phyloP scores from a whole-genome alignment of 2,797 vertebrate species.

The Enteromius thamalakanensis region DNA sequence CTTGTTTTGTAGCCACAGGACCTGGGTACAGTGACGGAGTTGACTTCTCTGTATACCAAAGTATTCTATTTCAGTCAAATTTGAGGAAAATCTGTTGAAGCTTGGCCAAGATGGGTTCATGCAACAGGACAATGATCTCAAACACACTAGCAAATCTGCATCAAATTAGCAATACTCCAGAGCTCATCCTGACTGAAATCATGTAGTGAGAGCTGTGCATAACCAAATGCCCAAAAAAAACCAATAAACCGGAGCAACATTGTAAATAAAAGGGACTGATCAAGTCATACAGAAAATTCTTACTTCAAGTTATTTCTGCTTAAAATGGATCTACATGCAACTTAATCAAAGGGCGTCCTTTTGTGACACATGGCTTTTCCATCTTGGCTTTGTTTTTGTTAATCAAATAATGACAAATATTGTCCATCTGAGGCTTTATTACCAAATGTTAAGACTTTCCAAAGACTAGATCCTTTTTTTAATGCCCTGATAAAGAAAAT shows the following conservation, averaged over 20 bases:
- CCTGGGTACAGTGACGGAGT: not conserved
- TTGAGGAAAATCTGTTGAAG: not conserved
- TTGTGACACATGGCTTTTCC: too few relatives aligned
- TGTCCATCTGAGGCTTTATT: not conserved
- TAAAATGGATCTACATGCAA: not conserved
- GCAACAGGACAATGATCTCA: not conserved
- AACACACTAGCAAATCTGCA: not conserved
- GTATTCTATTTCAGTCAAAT: not conserved
- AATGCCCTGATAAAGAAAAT: too few relatives aligned
- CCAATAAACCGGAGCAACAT: not conserved
- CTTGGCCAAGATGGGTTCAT: not conserved
- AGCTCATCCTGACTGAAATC: not conserved
- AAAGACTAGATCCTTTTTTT: not conserved
- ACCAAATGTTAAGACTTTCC: not conserved
- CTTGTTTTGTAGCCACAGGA: not conserved
- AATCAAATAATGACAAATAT: not conserved
- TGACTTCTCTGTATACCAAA: not conserved
- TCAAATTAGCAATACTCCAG: not conserved
- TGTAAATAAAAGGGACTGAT: too few relatives aligned
- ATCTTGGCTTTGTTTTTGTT: too few relatives aligned
- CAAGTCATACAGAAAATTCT: not conserved
- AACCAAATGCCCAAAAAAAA: not conserved
- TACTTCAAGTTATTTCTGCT: not conserved
- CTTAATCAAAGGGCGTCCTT: not conserved
- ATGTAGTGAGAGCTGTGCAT: not conserved